Evolutionary conservation across 1,140 invertebrate species (phyloP).

Genomic region (Drosophila prosaltans): DNA sequence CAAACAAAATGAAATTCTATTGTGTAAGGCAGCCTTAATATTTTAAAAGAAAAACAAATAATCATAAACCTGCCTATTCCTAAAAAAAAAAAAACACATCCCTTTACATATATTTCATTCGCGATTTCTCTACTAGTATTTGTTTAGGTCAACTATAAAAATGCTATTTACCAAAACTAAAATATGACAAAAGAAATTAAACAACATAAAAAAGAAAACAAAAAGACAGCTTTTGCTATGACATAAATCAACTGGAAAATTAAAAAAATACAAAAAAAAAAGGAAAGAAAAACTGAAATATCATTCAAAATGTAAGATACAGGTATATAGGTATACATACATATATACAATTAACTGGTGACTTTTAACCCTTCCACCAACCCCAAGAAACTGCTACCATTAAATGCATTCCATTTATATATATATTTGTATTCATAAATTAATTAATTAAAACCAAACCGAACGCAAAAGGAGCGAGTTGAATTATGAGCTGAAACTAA

Average conservation of each 20-base stretch:
- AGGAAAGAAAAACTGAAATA: neutral
- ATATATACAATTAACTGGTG: constrained; percentile 20
- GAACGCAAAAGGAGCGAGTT: constrained; percentile 29
- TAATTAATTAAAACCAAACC: constrained; percentile 63
- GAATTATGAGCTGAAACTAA: constrained; percentile 26
- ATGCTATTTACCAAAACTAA: constrained; percentile 36
- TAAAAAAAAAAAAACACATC: no score
- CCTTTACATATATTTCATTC: neutral
- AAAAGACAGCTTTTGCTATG: neutral
- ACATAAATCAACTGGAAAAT: constrained; percentile 33
- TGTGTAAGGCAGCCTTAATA: constrained; percentile 24
- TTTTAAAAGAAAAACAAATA: neutral
- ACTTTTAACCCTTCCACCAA: neutral
- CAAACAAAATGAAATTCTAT: neutral
- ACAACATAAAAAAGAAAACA: constrained; percentile 17
- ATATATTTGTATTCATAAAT: constrained; percentile 58
- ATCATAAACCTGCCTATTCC: neutral
- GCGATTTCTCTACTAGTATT: constrained; percentile 37
- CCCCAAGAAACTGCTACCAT: constrained; percentile 31
- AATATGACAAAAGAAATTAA: constrained; percentile 25
- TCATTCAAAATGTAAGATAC: neutral
- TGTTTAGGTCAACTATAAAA: constrained; percentile 67
- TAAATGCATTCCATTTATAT: constrained; percentile 23
- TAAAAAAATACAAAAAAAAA: constrained; percentile 10
- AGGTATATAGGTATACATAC: neutral